phyloP scores from a whole-genome alignment of 2,888 invertebrate genomes.

The Drosophila barbarae region DNA sequence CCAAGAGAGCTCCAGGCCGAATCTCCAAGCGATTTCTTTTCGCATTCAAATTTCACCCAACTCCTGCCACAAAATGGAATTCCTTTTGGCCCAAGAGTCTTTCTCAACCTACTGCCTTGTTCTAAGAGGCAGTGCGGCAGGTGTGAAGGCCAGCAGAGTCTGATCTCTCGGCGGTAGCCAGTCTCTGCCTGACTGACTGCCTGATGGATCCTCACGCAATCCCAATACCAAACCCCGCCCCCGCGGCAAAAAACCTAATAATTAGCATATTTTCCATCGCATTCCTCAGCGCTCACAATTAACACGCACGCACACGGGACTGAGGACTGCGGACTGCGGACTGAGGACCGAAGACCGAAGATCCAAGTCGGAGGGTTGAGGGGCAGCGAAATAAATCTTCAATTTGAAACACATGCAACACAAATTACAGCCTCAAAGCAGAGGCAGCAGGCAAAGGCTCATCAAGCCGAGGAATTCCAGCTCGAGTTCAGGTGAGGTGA shows the following conservation, averaged over 20 bases:
- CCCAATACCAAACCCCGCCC: slow-evolving; percentile 17
- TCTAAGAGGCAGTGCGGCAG: slow-evolving; percentile 35
- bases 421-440: slow-evolving; percentile 68
- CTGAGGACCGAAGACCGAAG: not conserved
- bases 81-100: slow-evolving; percentile 1
- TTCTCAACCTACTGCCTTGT: not conserved
- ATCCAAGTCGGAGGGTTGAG: not conserved
- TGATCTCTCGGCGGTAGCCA: slow-evolving; percentile 18
- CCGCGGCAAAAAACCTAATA: slow-evolving; percentile 64
- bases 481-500: slow-evolving; percentile 13
- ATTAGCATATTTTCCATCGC: slow-evolving; percentile 76
- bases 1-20: slow-evolving; percentile 13
- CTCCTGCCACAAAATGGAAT: slow-evolving; percentile 17
- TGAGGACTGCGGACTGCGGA: not conserved
- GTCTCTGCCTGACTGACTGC: slow-evolving; percentile 2
- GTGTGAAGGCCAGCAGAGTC: slow-evolving; percentile 42
- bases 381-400: slow-evolving; percentile 67
- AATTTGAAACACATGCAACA: slow-evolving; percentile 76
- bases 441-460: slow-evolving; percentile 48
- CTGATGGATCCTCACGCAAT: slow-evolving; percentile 44
- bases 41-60: slow-evolving; percentile 58
- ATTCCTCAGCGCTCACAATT: slow-evolving; percentile 75
- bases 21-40: slow-evolving; percentile 45
- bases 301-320: slow-evolving; percentile 65
- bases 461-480: slow-evolving; percentile 65